Percentiles rank a stretch among this genome's conserved stretches.
Conservation (phyloP, 2,113 vertebrate genomes). For the Petrocephalus zakoni region DNA sequence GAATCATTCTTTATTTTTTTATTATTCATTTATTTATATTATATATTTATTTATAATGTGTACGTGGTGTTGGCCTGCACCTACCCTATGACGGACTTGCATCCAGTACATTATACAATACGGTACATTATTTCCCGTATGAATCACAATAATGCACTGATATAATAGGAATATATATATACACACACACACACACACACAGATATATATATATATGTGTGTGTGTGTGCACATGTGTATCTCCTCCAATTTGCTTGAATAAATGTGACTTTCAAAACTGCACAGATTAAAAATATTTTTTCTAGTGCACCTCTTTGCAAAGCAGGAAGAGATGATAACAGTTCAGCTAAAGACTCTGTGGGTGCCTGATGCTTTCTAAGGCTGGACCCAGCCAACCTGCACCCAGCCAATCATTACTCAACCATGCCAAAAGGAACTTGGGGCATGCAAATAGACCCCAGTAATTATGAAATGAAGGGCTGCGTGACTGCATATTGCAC, state of each 20-base stretch:
- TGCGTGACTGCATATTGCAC: conserved; percentile 16
- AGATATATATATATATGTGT: too few species aligned
- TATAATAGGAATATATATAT: background rate
- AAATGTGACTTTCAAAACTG: background rate
- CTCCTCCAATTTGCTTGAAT: background rate
- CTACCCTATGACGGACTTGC: too few species aligned
- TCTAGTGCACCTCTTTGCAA: background rate
- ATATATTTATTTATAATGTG: too few species aligned
- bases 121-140: too few species aligned
- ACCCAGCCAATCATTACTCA: background rate
- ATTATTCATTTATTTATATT: too few species aligned
- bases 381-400: background rate
- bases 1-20: too few species aligned
- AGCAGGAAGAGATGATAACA: background rate
- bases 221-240: background rate
- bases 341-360: background rate
- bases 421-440: conserved; percentile 14
- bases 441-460: conserved; percentile 32
- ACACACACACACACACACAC: background rate
- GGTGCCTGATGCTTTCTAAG: background rate
- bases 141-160: too few species aligned
- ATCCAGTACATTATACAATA: too few species aligned
- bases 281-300: background rate
- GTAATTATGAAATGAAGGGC: conserved; percentile 37
- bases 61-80: too few species aligned